Evolutionary conservation across 2,113 vertebrate genomes (phyloP).

Genomic region (Sisor rabdophorus): DNA sequence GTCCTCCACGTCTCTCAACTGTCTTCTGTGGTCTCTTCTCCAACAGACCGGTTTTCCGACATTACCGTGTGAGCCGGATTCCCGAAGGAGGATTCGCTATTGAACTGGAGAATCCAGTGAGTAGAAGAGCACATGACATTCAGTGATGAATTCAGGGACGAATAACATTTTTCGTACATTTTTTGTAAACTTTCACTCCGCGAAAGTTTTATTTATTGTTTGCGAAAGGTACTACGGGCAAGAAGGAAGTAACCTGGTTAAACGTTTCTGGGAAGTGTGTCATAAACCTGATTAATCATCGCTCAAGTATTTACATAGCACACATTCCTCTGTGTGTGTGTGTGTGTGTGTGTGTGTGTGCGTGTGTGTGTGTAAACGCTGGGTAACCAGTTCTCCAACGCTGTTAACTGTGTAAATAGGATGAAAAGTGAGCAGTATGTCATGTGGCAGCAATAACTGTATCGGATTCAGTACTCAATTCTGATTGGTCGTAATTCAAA

Average conservation of each 20-base stretch:
- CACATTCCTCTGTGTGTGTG: slow-evolving; percentile 2
- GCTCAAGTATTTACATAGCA: neutral
- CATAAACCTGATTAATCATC: slow-evolving; percentile 7
- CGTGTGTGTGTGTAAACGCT: neutral
- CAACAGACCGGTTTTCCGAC: slow-evolving; percentile 60
- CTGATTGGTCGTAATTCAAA: neutral
- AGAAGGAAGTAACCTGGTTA: neutral
- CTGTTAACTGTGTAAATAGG: neutral
- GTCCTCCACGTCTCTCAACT: neutral
- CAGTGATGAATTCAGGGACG: no score
- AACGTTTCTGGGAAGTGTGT: neutral
- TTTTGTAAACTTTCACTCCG: no score
- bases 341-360: slow-evolving; percentile 1
- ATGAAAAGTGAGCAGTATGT: neutral
- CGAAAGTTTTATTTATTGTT: neutral
- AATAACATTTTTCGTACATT: no score
- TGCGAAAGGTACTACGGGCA: neutral
- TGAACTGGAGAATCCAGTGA: slow-evolving; percentile 74
- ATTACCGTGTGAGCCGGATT: slow-evolving; percentile 69
- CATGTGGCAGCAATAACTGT: neutral
- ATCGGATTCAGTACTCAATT: neutral
- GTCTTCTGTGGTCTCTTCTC: neutral
- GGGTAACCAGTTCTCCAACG: neutral
- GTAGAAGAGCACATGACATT: no score
- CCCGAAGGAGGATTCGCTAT: slow-evolving; percentile 63